Conservation (phyloP, 2,113 vertebrate genomes). For the Chionodraco myersi region DNA sequence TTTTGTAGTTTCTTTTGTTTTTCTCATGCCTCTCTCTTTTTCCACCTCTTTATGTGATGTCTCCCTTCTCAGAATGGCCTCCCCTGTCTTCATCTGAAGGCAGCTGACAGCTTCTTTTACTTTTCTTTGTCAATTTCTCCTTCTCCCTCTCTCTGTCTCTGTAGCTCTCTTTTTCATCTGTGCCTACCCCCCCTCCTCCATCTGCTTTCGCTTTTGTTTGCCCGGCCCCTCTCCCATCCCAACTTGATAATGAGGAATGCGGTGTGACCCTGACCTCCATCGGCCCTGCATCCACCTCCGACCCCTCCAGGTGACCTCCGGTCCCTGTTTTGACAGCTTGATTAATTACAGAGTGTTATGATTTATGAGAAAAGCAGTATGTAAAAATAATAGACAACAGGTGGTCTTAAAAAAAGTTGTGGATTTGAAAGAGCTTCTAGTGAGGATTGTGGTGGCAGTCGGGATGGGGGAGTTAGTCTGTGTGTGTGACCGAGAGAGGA, state of each 20-base stretch:
- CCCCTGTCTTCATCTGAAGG: slow-evolving; percentile 90
- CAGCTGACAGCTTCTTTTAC: slow-evolving; percentile 98
- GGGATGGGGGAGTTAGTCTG: slow-evolving; percentile 38
- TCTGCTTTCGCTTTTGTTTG: slow-evolving; percentile 99
- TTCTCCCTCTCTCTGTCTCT: slow-evolving; percentile 88
- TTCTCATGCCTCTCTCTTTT: slow-evolving; percentile 64
- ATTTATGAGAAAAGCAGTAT: slow-evolving; percentile 99
- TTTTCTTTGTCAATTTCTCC: slow-evolving; percentile 94
- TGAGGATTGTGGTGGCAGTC: slow-evolving; percentile 55
- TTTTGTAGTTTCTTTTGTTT: slow-evolving; percentile 82
- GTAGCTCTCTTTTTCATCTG: slow-evolving; percentile 82
- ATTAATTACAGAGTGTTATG: slow-evolving; percentile 99
- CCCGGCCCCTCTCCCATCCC: slow-evolving; percentile 96
- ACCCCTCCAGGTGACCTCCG: slow-evolving; percentile 93
- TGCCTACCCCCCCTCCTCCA: slow-evolving; percentile 90
- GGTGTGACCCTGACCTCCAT: slow-evolving; percentile 99
- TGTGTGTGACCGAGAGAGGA: slow-evolving; percentile 56
- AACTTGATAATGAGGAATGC: slow-evolving; percentile 99
- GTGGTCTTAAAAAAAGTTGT: slow-evolving; percentile 96
- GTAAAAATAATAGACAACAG: slow-evolving; percentile 99
- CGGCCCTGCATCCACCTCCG: slow-evolving; percentile 95
- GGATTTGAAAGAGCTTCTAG: slow-evolving; percentile 77
- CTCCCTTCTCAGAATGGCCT: slow-evolving; percentile 79
- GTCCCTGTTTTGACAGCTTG: slow-evolving; percentile 99
- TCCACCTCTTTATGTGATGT: slow-evolving; percentile 61